These are phyloP conservation scores for Corythornis madagascariensis DNA, from an alignment of 2,113 vertebrate species.

Conservation along the genomic window DNA sequence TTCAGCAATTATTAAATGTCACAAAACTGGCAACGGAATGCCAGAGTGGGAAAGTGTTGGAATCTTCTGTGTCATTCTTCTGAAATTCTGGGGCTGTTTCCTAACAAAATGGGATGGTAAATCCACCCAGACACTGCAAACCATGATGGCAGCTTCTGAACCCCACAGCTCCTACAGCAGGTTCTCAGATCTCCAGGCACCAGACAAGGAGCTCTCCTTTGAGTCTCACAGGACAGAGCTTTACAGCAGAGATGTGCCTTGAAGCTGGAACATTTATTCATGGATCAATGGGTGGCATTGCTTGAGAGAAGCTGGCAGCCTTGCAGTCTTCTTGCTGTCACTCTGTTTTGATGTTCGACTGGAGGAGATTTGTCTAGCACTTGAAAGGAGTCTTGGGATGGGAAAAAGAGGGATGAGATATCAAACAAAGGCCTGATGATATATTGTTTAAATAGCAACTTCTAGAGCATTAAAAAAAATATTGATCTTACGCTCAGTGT, in stretches of 20 bases:
- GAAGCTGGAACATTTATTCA: constrained; percentile 71
- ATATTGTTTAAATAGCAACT: not conserved
- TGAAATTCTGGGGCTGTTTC: not conserved
- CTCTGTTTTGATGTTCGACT: constrained; percentile 56
- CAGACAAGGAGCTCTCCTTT: constrained; percentile 49
- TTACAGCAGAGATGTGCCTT: constrained; percentile 57
- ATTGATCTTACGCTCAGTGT: not conserved
- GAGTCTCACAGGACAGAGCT: constrained; percentile 38
- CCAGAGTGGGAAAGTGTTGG: not conserved
- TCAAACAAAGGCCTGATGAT: constrained; percentile 21
- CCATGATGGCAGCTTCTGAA: not conserved
- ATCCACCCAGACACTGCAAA: not conserved
- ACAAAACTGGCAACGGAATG: not conserved
- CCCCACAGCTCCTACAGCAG: constrained; percentile 27
- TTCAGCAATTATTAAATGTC: not conserved
- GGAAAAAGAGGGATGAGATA: constrained; percentile 1
- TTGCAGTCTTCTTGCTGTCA: constrained; percentile 64
- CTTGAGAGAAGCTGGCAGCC: constrained; percentile 56
- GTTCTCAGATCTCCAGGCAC: constrained; percentile 39
- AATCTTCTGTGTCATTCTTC: not conserved
- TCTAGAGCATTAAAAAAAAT: not conserved
- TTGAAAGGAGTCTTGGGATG: constrained; percentile 49
- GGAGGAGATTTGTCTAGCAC: constrained; percentile 56
- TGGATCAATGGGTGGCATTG: constrained; percentile 68
- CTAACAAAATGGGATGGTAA: not conserved